Percentiles rank a stretch among this genome's conserved stretches.
phyloP scores from a whole-genome alignment of 2,888 invertebrate species.

The Rhimphoctona megacephalus region DNA sequence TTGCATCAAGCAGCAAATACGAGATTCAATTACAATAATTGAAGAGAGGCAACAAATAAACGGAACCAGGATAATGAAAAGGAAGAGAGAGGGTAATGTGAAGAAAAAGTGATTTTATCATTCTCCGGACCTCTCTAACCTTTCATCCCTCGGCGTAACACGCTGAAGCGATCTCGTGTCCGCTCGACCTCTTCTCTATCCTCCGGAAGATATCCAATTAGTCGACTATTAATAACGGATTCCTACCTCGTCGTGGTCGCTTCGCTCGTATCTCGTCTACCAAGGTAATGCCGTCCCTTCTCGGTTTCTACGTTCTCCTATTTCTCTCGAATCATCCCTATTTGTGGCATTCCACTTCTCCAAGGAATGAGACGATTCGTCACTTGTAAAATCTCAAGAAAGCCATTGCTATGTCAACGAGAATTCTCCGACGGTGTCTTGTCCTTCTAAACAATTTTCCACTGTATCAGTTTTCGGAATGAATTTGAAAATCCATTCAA shows the following conservation, averaged over 20 bases:
- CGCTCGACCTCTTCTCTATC: slow-evolving; percentile 66
- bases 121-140: not conserved
- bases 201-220: slow-evolving; percentile 79
- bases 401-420: slow-evolving; percentile 4
- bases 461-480: not conserved
- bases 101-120: slow-evolving; percentile 31
- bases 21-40: not conserved
- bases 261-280: not conserved
- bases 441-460: slow-evolving; percentile 16
- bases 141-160: slow-evolving; percentile 27
- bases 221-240: slow-evolving; percentile 80
- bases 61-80: too few species aligned
- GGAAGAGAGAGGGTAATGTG: not conserved
- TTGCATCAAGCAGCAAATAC: not conserved
- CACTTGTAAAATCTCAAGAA: slow-evolving; percentile 36
- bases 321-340: slow-evolving; percentile 13
- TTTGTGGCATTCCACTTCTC: slow-evolving; percentile 51
- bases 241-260: slow-evolving; percentile 59
- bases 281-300: slow-evolving; percentile 18
- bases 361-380: slow-evolving; percentile 16
- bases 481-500: not conserved
- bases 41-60: not conserved
- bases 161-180: slow-evolving; percentile 71
- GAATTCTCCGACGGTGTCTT: slow-evolving; percentile 5
- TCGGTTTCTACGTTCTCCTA: slow-evolving; percentile 16